A percentile compares a stretch with the other conserved stretches of the same genome.
Conservation (phyloP, 2,113 vertebrate species). For the Montifringilla adamsi region DNA sequence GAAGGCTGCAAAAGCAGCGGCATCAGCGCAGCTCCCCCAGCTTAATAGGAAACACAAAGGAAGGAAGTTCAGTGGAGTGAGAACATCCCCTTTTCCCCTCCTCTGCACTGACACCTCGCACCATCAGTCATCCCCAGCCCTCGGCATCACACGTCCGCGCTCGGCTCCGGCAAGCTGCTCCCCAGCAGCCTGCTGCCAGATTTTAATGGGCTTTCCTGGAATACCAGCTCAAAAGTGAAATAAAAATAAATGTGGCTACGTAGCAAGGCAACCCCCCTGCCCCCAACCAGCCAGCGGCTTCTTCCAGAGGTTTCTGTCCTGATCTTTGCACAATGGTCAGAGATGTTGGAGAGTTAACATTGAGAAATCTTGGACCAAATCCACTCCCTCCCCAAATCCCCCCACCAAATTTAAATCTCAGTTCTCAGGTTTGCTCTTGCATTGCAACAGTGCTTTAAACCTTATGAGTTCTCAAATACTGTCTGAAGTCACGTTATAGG, state of each 20-base stretch:
- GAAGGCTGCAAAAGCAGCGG: constrained; percentile 55
- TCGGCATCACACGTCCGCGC: neutral
- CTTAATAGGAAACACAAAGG: constrained; percentile 61
- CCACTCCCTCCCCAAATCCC: neutral
- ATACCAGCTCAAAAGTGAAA: constrained; percentile 22
- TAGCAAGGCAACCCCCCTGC: neutral
- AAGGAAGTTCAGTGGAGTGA: constrained; percentile 29
- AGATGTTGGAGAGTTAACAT: neutral
- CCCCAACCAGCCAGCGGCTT: neutral
- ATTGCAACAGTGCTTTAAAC: neutral
- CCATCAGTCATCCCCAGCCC: neutral
- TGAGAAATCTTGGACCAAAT: neutral
- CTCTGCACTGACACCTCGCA: neutral
- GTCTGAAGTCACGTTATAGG: rapidly evolving
- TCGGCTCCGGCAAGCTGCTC: neutral
- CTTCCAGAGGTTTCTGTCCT: constrained; percentile 2
- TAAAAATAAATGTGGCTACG: neutral
- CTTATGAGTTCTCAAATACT: rapidly evolving
- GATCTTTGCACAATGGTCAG: neutral
- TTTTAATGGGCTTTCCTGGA: constrained; percentile 55
- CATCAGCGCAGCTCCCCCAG: constrained; percentile 36
- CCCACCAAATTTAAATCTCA: neutral
- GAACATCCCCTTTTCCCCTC: constrained; percentile 46
- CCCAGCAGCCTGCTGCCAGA: neutral
- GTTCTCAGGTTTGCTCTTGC: neutral